These are phyloP conservation scores for Leptodactylus fallax DNA, from an alignment of 2,797 vertebrate genomes.

Conservation along the genomic window DNA sequence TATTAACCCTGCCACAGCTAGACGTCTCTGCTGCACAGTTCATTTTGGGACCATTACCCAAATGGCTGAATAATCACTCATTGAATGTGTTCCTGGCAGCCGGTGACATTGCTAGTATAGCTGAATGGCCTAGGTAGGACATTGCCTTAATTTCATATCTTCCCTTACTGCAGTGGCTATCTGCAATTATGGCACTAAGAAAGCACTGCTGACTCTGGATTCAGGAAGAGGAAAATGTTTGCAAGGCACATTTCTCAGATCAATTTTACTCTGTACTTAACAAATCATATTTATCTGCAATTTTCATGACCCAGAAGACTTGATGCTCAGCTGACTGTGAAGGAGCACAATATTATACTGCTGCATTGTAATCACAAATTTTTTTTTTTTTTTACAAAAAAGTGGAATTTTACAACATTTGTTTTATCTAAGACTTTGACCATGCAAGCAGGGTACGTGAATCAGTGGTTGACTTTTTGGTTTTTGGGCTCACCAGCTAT, in stretches of 20 bases:
- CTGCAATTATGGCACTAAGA: conserved; percentile 32
- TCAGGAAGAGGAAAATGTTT: conserved; percentile 34
- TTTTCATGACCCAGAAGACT: not conserved
- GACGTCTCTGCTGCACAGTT: not conserved
- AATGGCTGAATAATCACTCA: not conserved
- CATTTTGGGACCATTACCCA: not conserved
- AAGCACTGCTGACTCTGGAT: conserved; percentile 30
- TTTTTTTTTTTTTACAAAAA: not conserved
- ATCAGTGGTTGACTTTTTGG: not conserved
- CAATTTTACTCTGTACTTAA: conserved; percentile 32
- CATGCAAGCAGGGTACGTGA: not conserved
- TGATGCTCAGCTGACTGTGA: not conserved
- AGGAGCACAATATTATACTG: not conserved
- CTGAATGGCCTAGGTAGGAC: conserved; percentile 5
- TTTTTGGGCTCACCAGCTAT: not conserved
- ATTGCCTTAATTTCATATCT: conserved; percentile 10
- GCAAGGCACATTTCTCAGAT: not conserved
- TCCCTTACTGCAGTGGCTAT: conserved; percentile 40
- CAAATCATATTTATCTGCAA: conserved; percentile 27
- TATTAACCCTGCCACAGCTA: not conserved
- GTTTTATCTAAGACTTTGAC: not conserved
- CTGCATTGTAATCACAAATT: not conserved
- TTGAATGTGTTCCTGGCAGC: not conserved
- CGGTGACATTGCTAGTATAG: conserved; percentile 6
- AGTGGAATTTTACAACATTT: not conserved